A percentile compares a stretch with the other conserved stretches of the same genome.
These are phyloP conservation scores for Hecatera dysodea DNA, from an alignment of 2,888 invertebrate genomes.

Conservation along the genomic window DNA sequence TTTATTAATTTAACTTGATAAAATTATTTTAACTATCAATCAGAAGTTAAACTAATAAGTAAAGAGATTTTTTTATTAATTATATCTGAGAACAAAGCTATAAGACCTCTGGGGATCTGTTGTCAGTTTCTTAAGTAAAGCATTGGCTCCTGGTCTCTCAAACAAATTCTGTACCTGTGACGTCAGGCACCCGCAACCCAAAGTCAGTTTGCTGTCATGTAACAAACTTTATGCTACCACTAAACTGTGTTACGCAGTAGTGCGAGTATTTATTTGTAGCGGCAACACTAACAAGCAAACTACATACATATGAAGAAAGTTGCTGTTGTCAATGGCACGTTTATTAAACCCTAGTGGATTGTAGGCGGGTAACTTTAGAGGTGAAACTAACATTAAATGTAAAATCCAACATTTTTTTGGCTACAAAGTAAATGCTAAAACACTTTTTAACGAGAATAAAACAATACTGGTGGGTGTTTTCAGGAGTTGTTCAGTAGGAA, in stretches of 20 bases:
- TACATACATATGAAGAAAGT: slow-evolving; percentile 35
- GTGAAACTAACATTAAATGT: background rate
- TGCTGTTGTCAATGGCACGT: slow-evolving; percentile 6
- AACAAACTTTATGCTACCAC: slow-evolving; percentile 21
- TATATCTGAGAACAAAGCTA: background rate
- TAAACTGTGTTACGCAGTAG: slow-evolving; percentile 1
- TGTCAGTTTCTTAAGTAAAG: background rate
- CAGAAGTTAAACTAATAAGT: no score
- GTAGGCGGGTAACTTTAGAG: background rate
- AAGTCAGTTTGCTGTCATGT: slow-evolving; percentile 1
- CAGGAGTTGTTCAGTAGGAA: background rate
- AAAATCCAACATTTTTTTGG: background rate
- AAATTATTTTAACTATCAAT: no score
- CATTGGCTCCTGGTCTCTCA: background rate
- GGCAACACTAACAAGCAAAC: slow-evolving; percentile 40
- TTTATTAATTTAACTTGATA: no score
- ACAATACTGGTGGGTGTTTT: background rate
- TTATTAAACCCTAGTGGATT: slow-evolving; percentile 3
- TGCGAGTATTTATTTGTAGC: slow-evolving; percentile 36
- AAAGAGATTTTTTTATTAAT: no score
- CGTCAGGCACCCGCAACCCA: background rate
- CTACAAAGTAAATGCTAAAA: background rate
- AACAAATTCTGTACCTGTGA: background rate
- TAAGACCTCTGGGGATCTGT: background rate
- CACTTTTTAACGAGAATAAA: background rate